Evolutionary conservation across 2,888 invertebrate genomes (phyloP).

Genomic region (Agrochola macilenta): DNA sequence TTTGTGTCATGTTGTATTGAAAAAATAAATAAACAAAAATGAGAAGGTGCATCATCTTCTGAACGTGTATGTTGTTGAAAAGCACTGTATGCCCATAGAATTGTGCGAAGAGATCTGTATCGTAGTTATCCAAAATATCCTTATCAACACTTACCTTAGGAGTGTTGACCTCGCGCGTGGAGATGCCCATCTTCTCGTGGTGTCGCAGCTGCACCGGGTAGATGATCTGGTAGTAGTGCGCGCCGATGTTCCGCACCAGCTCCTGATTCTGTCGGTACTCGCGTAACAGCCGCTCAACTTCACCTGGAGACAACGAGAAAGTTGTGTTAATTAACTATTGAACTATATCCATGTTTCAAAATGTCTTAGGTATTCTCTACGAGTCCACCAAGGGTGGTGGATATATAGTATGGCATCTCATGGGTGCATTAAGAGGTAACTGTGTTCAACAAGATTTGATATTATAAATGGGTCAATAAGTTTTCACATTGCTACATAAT

Average conservation of each 20-base stretch:
- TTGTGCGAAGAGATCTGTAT: background rate
- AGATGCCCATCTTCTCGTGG: conserved; percentile 99
- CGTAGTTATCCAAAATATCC: background rate
- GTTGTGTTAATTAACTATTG: background rate
- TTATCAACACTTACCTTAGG: conserved; percentile 93
- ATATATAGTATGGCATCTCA: background rate
- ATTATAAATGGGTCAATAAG: background rate
- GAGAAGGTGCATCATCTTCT: too few relatives aligned
- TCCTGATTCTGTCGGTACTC: conserved; percentile 98
- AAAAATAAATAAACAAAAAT: too few relatives aligned
- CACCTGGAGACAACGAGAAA: conserved; percentile 91
- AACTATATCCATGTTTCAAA: background rate
- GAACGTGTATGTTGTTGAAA: background rate
- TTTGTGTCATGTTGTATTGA: too few relatives aligned
- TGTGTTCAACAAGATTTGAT: too few relatives aligned
- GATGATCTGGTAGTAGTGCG: conserved; percentile 98
- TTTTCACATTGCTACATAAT: background rate
- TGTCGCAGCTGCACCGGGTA: conserved; percentile 98
- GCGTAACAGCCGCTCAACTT: conserved; percentile 97
- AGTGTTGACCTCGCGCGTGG: conserved; percentile 97
- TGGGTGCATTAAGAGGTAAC: too few relatives aligned
- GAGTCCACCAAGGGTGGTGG: too few relatives aligned
- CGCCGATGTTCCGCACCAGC: conserved; percentile 97
- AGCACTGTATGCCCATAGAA: too few relatives aligned
- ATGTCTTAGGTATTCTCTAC: background rate